Evolutionary conservation across 2,888 invertebrate species (phyloP), one percentile per base, ranked within the genome.

Genomic region (Lasioglossum figueresi): DNA sequence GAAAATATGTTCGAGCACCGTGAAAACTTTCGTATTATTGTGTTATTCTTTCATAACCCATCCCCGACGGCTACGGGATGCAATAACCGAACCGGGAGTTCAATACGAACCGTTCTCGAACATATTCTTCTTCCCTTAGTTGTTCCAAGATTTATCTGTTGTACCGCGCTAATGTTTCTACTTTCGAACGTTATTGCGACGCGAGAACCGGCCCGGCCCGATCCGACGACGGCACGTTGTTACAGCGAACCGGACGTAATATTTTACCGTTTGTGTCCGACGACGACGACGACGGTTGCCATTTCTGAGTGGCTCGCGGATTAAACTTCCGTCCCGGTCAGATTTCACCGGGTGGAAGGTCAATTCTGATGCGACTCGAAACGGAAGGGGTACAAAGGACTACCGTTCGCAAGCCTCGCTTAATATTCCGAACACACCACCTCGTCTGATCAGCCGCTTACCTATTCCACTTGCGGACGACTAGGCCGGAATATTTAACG

Each of bases 31-130:
- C 40, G 43, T 78, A 78, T 86, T 83, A 80, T 76, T 77, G 86
- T 83, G 78, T 86, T 86, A 83, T 86, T 83, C 80, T 86, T 87
- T 86, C 78, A 87, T 83, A 86, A 87, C 80, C 75, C 37, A 34
- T 66, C 34, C n/a, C 52, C 68, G 12, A 40, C 4, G 68, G 19
- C 40, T 74, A 31, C 70, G 70, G 59, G 77, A 81, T 70, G 78
- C 85, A 86, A 85, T 84, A 86, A 86, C 66, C 85, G 70, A 80
- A 79, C 71, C 52, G 23, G 75, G 16, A 72, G 80, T 84, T 80
- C 85, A 80, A 84, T 84, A 81, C 78, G 77, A 72, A 59, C 19
- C 72, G 27, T 27, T 31, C 76, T 40, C 12, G 56, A 79, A 74
- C 45, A 52, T 80, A 75, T 77, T 56, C 68, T 52, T 37, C 75